Evolutionary conservation across 2,113 vertebrate genomes (phyloP).

Genomic region (Alethe diademata): DNA sequence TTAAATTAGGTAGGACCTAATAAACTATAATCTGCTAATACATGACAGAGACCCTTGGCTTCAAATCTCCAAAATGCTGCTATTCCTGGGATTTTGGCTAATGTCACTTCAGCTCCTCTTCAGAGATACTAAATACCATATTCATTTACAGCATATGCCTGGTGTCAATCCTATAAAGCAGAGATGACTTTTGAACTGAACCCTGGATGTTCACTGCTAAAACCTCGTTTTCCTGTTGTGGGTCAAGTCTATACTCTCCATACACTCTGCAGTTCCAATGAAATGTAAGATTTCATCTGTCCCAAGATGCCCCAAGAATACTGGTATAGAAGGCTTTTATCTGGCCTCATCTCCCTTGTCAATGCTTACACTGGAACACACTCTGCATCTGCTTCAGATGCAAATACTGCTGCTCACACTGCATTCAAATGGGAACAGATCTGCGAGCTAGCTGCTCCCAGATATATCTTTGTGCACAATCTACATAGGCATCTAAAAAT

Average conservation of each 20-base stretch:
- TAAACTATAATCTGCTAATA: conserved; percentile 74
- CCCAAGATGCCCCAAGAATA: not conserved
- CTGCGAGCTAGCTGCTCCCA: not conserved
- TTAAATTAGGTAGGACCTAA: conserved; percentile 78
- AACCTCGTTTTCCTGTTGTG: rapidly evolving
- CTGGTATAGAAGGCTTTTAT: not conserved
- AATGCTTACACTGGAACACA: not conserved
- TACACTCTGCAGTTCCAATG: not conserved
- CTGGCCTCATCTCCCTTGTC: not conserved
- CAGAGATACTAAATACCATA: conserved; percentile 65
- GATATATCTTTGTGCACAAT: not conserved
- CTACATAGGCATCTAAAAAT: conserved; percentile 20
- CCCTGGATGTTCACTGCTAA: not conserved
- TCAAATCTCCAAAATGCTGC: conserved; percentile 60
- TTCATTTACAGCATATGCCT: conserved; percentile 40
- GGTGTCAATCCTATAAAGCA: conserved; percentile 20
- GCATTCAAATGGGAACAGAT: not conserved
- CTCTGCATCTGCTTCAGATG: conserved; percentile 14
- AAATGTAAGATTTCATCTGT: not conserved
- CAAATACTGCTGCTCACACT: not conserved
- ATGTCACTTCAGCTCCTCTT: conserved; percentile 60
- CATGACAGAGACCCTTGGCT: conserved; percentile 71
- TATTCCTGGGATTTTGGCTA: conserved; percentile 71
- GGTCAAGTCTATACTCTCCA: not conserved
- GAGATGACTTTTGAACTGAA: conserved; percentile 6